Percentiles rank a stretch among this genome's conserved stretches.
phyloP scores from a whole-genome alignment of 2,113 vertebrate species.

The Pampusana beccarii region DNA sequence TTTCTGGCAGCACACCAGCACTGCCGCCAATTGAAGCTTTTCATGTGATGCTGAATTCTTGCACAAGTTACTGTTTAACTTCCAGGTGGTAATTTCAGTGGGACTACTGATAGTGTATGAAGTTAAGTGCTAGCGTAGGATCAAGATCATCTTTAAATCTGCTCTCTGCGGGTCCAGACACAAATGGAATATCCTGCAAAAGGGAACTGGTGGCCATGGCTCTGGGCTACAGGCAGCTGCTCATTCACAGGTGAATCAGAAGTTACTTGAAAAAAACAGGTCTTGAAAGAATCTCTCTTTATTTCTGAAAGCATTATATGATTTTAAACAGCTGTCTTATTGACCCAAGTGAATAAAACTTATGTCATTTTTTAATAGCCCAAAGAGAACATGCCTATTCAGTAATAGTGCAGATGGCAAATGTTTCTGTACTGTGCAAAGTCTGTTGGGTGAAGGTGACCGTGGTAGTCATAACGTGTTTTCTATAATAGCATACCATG shows the following conservation, averaged over 20 bases:
- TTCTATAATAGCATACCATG: not conserved
- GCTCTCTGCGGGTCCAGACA: not conserved
- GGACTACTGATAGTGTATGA: not conserved
- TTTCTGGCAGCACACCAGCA: not conserved
- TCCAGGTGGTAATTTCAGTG: not conserved
- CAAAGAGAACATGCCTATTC: not conserved
- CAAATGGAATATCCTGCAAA: not conserved
- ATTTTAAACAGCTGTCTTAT: slow-evolving; percentile 35
- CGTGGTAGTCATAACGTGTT: not conserved
- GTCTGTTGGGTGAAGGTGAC: slow-evolving; percentile 21
- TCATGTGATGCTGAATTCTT: not conserved
- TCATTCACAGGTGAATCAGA: not conserved
- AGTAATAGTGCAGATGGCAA: slow-evolving; percentile 29
- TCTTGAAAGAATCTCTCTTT: not conserved
- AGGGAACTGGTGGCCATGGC: not conserved
- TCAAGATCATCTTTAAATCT: not conserved
- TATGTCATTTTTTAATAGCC: not conserved
- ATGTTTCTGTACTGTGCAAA: not conserved
- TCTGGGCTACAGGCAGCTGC: not conserved
- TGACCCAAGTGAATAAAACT: not conserved
- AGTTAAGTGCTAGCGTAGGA: not conserved
- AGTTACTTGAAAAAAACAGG: not conserved
- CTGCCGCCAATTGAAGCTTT: not conserved
- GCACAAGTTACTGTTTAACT: not conserved
- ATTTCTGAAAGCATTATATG: not conserved